Base-by-base conservation (phyloP, 2,797 vertebrate species). In the Babyrousa celebensis region DNA sequence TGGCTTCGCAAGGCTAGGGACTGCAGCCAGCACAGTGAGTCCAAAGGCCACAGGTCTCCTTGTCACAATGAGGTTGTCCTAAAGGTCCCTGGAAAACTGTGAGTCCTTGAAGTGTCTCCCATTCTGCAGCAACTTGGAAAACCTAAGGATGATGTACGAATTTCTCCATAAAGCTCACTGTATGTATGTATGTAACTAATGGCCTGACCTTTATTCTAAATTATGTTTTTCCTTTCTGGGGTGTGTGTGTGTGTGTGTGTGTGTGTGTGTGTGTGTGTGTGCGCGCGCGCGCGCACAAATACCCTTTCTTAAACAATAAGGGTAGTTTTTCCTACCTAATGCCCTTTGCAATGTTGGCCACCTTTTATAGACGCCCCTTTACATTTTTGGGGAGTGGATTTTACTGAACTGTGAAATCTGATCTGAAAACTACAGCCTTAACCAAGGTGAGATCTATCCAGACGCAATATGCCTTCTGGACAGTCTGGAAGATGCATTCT, bases 151-250 rank as follows among this genome's bases (percentile, higher is more conserved):
- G 60, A 67, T 65, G n/a, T n/a, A 74, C 65, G 7, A 5, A 21
- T 87, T 94, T 89, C 58, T 56, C 56, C 21, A 12, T 20, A 75
- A 70, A 85, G 80, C 10, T 63, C 36, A 79, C 18, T 21, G 16
- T 82, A 40, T 67, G 4, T 83, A 85, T 21, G 16, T 82, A 40
- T 67, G 4, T 83, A 85, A 77, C 56, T 86, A 68, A 93, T 75
- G n/a, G 56, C 27, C 75, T 86, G 20, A 29, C 52, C 16, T 89
- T 92, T 77, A 62, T 92, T 70, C 52, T 71, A 74, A 92, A 48
- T 48, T 48, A 23, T 63, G 20, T 21, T 89, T 32, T 91, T 91
- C 56, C 60, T 86, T 92, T 74, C 65, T 25, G 4, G 43, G 0
- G 27, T 3, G 5, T 21, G 27, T 63, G 27, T 78, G 63, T 70